Evolutionary conservation across 1,140 invertebrate genomes (phyloP), one percentile per base, ranked within the genome.

Genomic region (Zaprionus taronus): DNA sequence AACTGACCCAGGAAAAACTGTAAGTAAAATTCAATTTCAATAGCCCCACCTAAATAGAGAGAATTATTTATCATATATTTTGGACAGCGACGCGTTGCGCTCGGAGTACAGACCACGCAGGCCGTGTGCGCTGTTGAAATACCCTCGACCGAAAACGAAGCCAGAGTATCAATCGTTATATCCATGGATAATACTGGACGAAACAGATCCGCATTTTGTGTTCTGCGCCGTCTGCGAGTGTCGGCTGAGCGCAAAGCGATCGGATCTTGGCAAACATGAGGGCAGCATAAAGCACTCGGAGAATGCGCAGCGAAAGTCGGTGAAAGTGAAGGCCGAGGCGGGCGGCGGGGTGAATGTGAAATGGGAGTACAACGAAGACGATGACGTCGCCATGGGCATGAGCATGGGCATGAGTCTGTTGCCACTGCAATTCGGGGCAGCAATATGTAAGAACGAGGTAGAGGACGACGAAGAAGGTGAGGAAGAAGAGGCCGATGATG

Each of bases 131-230:
- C 65, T 68, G 38, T 53, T 90, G 7, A 91, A 91, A 44, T 91
- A 91, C 24, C 87, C 86, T 7, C 38, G 86, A 3, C 86, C 86
- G 9, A 91, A 91, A 71, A 91, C 87, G 51, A 91, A 91, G 60
- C 86, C 86, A 15, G 86, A 91, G 41, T 91, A 91, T 47, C 87
- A 81, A 55, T 74, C 69, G 0, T 51, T 86, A 66, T 91, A 91
- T 64, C 86, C 86, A 12, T 91, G 86, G 86, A 65, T 91, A 5
- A 66, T 91, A 55, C 72, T 84, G 1, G 86, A 91, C 49, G 86
- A 91, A 51, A 91, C 80, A 2, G 86, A 91, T 87, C 87, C 86
- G 15, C 87, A 91, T 60, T 91, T 91, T 55, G 86, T 91, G 14
- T 91, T 91, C 47, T 91, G 86, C 44, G 80, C 83, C 7, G 56